Evolutionary conservation across 2,888 invertebrate species (phyloP).

Genomic region (Melanostoma scalare): DNA sequence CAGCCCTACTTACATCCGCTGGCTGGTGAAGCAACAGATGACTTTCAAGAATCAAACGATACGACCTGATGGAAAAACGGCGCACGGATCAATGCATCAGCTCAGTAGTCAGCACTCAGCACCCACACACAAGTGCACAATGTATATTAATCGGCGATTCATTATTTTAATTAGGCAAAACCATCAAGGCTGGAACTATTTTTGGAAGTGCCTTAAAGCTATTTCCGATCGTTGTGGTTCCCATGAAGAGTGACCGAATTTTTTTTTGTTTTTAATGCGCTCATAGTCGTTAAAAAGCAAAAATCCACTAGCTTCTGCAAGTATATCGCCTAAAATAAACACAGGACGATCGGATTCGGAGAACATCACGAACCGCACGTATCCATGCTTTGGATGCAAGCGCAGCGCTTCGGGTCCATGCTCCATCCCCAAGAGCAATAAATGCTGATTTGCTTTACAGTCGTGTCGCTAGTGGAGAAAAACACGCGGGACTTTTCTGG

Average conservation of each 20-base stretch:
- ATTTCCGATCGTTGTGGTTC: constrained; percentile 11
- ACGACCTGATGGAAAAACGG: background rate
- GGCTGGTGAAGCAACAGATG: constrained; percentile 7
- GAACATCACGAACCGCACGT: constrained; percentile 49
- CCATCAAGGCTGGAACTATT: constrained; percentile 2
- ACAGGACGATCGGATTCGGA: constrained; percentile 38
- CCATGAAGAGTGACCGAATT: constrained; percentile 11
- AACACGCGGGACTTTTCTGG: constrained; percentile 7
- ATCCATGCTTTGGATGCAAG: constrained; percentile 16
- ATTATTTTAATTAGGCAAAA: constrained; percentile 18
- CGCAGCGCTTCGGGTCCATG: background rate
- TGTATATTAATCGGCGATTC: constrained; percentile 3
- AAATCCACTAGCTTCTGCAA: constrained; percentile 16
- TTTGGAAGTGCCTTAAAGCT: constrained; percentile 1
- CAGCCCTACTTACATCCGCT: background rate
- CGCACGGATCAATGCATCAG: constrained; percentile 8
- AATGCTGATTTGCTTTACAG: background rate
- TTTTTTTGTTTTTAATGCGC: constrained; percentile 5
- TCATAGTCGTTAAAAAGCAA: background rate
- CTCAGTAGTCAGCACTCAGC: no score
- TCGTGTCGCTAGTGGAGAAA: background rate
- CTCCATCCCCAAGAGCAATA: background rate
- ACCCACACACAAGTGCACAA: background rate
- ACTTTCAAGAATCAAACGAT: constrained; percentile 8
- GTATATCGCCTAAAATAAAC: constrained; percentile 53